These are phyloP conservation scores for Fregata magnificens DNA, from an alignment of 2,113 vertebrate species.

Conservation along the genomic window DNA sequence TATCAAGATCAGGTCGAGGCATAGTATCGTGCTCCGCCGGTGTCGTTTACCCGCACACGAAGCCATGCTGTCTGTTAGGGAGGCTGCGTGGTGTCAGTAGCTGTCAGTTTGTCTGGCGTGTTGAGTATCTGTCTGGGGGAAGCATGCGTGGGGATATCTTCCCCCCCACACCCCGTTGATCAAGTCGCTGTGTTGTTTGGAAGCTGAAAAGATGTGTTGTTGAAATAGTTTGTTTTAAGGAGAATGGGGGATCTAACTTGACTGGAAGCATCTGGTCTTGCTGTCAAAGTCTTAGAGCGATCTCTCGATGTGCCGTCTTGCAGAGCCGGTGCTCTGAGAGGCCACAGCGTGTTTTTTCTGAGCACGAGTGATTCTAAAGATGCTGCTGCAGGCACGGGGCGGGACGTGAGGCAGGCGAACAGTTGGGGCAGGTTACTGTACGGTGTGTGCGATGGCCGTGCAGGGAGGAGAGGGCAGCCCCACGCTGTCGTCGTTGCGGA, in stretches of 20 bases:
- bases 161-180: too few relatives aligned
- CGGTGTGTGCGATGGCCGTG: rapidly evolving
- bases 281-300: neutral
- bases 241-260: neutral
- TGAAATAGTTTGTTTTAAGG: neutral
- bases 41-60: rapidly evolving
- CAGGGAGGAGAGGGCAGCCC: neutral
- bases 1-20: rapidly evolving
- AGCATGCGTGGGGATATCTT: rapidly evolving
- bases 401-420: rapidly evolving
- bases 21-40: neutral
- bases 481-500: rapidly evolving
- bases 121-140: neutral
- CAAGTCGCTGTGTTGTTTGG: neutral
- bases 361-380: neutral
- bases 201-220: neutral
- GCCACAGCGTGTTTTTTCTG: neutral
- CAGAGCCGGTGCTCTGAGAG: neutral
- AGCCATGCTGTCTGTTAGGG: neutral
- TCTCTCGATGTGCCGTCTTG: rapidly evolving
- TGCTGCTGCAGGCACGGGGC: neutral
- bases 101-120: rapidly evolving
- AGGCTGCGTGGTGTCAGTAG: neutral
- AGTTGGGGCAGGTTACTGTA: neutral
- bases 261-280: neutral